A percentile compares a stretch with the other conserved stretches of the same genome.
Evolutionary conservation across 2,888 invertebrate genomes (phyloP).

Genomic region (Chydorus sphaericus): DNA sequence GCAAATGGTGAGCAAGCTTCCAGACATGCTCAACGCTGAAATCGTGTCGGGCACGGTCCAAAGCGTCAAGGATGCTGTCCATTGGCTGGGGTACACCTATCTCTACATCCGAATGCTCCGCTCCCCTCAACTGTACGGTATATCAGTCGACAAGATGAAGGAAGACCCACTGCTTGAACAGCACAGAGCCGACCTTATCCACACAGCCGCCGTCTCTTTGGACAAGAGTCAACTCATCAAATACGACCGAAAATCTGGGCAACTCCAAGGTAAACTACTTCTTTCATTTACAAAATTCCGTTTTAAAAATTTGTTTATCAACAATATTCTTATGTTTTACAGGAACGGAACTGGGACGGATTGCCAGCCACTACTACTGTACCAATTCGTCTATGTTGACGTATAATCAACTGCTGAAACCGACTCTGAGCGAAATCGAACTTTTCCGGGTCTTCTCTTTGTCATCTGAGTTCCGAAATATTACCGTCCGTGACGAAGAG

Average conservation of each 20-base stretch:
- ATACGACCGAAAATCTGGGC: slow-evolving; percentile 86
- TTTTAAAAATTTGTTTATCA: not conserved
- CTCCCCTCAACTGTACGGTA: slow-evolving; percentile 75
- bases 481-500: slow-evolving; percentile 88
- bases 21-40: slow-evolving; percentile 97
- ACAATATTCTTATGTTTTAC: slow-evolving; percentile 34
- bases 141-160: slow-evolving; percentile 59
- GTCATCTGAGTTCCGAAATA: slow-evolving; percentile 88
- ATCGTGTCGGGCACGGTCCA: slow-evolving; percentile 88
- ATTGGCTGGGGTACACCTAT: slow-evolving; percentile 93
- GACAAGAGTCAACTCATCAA: slow-evolving; percentile 90
- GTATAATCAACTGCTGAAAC: slow-evolving; percentile 90
- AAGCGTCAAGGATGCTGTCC: slow-evolving; percentile 76
- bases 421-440: slow-evolving; percentile 93
- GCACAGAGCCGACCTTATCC: slow-evolving; percentile 83
- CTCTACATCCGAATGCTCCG: slow-evolving; percentile 89
- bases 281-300: slow-evolving; percentile 7
- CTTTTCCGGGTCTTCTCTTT: slow-evolving; percentile 92
- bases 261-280: slow-evolving; percentile 45
- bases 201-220: slow-evolving; percentile 78
- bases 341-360: slow-evolving; percentile 87
- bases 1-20: slow-evolving; percentile 78
- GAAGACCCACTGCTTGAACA: slow-evolving; percentile 75
- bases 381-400: slow-evolving; percentile 93
- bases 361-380: slow-evolving; percentile 96